Base-by-base conservation (phyloP, 2,797 vertebrate species). In the Sparus aurata region DNA sequence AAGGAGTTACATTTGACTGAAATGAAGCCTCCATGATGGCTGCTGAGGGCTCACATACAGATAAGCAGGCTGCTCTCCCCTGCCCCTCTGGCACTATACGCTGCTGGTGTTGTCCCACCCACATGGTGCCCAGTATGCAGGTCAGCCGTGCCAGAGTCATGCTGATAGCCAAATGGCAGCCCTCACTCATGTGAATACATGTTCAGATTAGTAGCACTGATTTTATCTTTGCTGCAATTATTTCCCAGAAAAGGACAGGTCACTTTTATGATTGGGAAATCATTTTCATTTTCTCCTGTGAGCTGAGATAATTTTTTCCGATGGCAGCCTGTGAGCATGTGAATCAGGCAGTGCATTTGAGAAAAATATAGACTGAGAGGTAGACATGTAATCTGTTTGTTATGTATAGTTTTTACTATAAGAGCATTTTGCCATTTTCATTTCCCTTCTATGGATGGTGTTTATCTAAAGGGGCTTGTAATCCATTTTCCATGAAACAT, bases 101-200 rank as follows among this genome's bases (percentile, higher is more conserved):
- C 47, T 20, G 22, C 46, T 20, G 43, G 68, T 62, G 38, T 20
- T 84, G 63, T 87, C 81, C 53, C 64, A 83, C 81, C 77, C 68
- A 89, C 88, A 82, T 84, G 82, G 69, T 85, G 77, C 78, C 69
- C 64, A 72, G 64, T 82, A 50, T 78, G 84, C 73, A 79, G 73
- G 61, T 87, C 79, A 82, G 63, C 61, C 46, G 25, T 66, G 70
- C 63, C 80, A 68, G 49, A 63, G 50, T 59, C 73, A 80, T 17
- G 34, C 65, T 60, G 81, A 82, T 82, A 86, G 46, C 76, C 83
- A 91, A 90, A 94, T 83, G 68, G 47, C 60, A 34, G 20, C 73
- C 41, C 15, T 70, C 38, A 79, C n/a, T 63, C 53, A 91, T 83
- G 77, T 61, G 85, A 90, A 93, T 70, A 59, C 66, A 78, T 5